Evolutionary conservation across 2,888 invertebrate genomes (phyloP).

Genomic region (Ametastegia equiseti): DNA sequence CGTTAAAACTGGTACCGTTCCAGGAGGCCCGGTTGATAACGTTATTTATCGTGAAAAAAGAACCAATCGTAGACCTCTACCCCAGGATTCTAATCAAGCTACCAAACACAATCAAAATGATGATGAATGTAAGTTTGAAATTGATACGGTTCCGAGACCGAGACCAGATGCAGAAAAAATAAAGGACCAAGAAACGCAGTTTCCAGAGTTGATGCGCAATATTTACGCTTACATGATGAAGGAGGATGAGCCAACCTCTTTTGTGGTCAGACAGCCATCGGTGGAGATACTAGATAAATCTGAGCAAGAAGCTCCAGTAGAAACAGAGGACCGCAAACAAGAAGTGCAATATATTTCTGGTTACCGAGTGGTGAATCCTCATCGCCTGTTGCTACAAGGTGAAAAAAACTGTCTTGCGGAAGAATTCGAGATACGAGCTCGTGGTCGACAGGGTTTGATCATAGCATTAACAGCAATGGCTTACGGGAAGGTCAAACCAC

Average conservation of each 20-base stretch:
- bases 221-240: conserved; percentile 61
- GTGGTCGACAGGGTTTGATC: conserved; percentile 67
- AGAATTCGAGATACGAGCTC: conserved; percentile 54
- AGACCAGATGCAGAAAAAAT: conserved; percentile 55
- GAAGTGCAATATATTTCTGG: conserved; percentile 55
- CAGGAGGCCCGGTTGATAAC: conserved; percentile 60
- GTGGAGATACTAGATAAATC: conserved; percentile 49
- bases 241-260: conserved; percentile 61
- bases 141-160: conserved; percentile 63
- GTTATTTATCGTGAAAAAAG: conserved; percentile 68
- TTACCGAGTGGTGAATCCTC: conserved; percentile 63
- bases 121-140: conserved; percentile 51
- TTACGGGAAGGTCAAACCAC: conserved; percentile 61
- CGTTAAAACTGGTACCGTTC: conserved; percentile 63
- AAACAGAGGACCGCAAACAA: conserved; percentile 40
- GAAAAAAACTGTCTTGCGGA: conserved; percentile 61
- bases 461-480: conserved; percentile 63
- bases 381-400: conserved; percentile 65
- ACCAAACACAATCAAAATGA: conserved; percentile 1
- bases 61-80: conserved; percentile 65
- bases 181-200: conserved; percentile 58
- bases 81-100: neutral
- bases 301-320: conserved; percentile 26
- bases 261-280: conserved; percentile 50
- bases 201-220: conserved; percentile 65